phyloP scores from a whole-genome alignment of 1,140 invertebrate genomes.

The Bombyx mandarina region DNA sequence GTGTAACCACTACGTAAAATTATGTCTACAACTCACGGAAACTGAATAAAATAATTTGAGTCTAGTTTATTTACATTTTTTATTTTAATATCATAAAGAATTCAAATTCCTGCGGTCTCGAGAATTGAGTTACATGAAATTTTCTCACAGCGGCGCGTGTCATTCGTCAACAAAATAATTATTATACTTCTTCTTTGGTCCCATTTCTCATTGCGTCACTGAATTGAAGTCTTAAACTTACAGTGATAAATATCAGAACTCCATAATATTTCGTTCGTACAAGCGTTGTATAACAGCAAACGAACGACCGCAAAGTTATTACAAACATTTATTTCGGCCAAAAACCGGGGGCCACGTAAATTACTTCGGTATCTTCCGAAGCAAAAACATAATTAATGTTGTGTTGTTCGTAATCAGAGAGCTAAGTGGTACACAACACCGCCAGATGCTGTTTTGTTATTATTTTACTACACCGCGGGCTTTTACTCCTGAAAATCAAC shows the following conservation, averaged over 20 bases:
- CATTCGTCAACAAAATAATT: no score
- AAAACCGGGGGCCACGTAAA: conserved; percentile 42
- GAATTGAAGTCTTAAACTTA: neutral
- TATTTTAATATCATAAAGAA: no score
- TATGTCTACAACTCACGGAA: no score
- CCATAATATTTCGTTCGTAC: neutral
- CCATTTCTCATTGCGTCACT: neutral
- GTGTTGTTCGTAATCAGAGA: conserved; percentile 52
- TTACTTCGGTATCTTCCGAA: conserved; percentile 44
- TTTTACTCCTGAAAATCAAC: neutral
- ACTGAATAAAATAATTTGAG: no score
- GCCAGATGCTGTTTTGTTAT: conserved; percentile 32
- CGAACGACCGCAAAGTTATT: conserved; percentile 34
- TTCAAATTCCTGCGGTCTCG: no score
- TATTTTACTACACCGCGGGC: conserved; percentile 16
- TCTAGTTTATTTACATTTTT: no score
- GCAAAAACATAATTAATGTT: conserved; percentile 63
- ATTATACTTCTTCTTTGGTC: no score
- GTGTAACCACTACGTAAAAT: no score
- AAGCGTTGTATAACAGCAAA: neutral
- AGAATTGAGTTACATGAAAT: no score
- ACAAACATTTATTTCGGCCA: conserved; percentile 45
- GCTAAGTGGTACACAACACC: conserved; percentile 33
- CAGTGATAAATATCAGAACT: conserved; percentile 1
- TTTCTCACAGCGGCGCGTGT: no score